These are phyloP conservation scores for Diaphora mendica DNA, from an alignment of 2,888 invertebrate species.

Conservation along the genomic window DNA sequence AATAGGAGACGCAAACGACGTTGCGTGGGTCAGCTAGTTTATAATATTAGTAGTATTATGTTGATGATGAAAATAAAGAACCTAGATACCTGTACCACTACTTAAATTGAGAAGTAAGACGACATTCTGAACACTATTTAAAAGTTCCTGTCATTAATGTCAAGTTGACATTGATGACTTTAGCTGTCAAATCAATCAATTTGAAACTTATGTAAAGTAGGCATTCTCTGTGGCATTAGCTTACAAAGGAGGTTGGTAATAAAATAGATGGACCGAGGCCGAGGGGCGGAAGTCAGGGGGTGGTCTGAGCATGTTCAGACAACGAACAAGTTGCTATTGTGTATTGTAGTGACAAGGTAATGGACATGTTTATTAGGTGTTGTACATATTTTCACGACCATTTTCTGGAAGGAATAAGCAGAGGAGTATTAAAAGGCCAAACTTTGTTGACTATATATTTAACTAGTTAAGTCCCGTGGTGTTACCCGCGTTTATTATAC, in stretches of 20 bases:
- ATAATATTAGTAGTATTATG: too few relatives aligned
- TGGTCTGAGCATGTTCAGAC: neutral
- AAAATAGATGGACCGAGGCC: neutral
- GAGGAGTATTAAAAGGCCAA: neutral
- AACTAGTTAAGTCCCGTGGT: too few relatives aligned
- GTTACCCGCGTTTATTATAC: too few relatives aligned
- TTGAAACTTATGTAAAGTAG: neutral
- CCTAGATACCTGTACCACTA: neutral
- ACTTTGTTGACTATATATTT: neutral
- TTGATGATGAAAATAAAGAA: too few relatives aligned
- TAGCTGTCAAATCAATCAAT: constrained; percentile 2
- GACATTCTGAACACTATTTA: neutral
- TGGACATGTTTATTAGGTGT: neutral
- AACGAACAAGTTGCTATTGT: neutral
- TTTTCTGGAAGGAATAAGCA: neutral
- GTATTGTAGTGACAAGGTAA: neutral
- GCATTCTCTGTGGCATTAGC: neutral
- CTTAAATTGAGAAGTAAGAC: neutral
- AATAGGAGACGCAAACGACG: too few relatives aligned
- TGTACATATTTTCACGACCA: neutral
- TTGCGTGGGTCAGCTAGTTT: too few relatives aligned
- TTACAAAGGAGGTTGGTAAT: constrained; percentile 7
- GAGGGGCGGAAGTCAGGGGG: constrained; percentile 8
- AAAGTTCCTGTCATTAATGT: neutral
- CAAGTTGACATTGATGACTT: constrained; percentile 1